These are phyloP conservation scores for Tiliacea citrago DNA, from an alignment of 2,888 invertebrate species.

Conservation along the genomic window DNA sequence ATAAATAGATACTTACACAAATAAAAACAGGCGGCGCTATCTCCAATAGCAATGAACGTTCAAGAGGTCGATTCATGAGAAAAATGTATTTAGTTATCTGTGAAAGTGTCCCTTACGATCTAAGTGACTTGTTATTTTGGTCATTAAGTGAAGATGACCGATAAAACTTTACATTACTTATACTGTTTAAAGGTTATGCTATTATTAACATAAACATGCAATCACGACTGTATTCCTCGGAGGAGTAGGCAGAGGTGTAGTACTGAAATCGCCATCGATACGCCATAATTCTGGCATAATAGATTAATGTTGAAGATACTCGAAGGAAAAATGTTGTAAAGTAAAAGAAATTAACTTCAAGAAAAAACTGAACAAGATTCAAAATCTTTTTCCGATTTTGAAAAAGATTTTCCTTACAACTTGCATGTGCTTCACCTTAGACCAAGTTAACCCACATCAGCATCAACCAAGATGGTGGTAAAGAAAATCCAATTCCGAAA, in stretches of 20 bases:
- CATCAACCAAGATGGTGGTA: constrained; percentile 4
- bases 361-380: neutral
- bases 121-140: constrained; percentile 51
- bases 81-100: constrained; percentile 54
- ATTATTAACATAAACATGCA: neutral
- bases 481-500: constrained; percentile 32
- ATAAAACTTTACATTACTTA: constrained; percentile 39
- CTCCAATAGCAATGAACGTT: constrained; percentile 34
- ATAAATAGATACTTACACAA: constrained; percentile 11
- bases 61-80: constrained; percentile 49
- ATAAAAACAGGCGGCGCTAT: constrained; percentile 23
- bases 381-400: too few species aligned
- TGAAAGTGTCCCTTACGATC: constrained; percentile 37
- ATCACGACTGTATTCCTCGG: too few species aligned
- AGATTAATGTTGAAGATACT: neutral
- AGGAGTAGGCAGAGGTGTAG: neutral
- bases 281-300: neutral
- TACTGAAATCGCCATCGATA: neutral
- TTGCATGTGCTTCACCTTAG: neutral
- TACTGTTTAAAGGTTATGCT: constrained; percentile 14
- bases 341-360: neutral
- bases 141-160: constrained; percentile 46
- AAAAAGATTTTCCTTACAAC: neutral
- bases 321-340: neutral
- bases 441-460: constrained; percentile 22